These are phyloP conservation scores for Masnerella sp. DNA, from an alignment of 2,888 invertebrate species.

Conservation along the genomic window DNA sequence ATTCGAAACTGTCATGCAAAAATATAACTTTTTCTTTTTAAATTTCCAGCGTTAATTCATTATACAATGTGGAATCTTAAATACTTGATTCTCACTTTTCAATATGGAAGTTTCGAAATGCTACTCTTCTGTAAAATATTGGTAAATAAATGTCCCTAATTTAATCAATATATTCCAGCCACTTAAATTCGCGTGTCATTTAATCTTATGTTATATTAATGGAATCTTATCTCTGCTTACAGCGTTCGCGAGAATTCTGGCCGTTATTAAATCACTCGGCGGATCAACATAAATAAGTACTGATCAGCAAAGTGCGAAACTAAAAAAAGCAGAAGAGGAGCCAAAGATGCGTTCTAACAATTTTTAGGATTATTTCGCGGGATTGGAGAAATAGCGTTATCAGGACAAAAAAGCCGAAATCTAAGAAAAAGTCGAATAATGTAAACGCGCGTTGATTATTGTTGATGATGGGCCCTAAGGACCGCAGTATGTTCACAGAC, in stretches of 20 bases:
- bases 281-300: constrained; percentile 36
- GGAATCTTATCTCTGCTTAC: too few relatives aligned
- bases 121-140: too few relatives aligned
- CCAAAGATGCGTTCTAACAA: constrained; percentile 77
- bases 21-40: too few relatives aligned
- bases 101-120: too few relatives aligned
- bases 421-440: constrained; percentile 27
- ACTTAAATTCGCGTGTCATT: too few relatives aligned
- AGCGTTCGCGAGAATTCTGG: constrained; percentile 76
- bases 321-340: constrained; percentile 68
- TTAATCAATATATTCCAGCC: too few relatives aligned
- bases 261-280: constrained; percentile 68
- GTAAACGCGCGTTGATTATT: constrained; percentile 28
- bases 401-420: constrained; percentile 19
- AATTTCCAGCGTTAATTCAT: too few relatives aligned
- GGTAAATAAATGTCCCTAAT: too few relatives aligned
- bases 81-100: too few relatives aligned
- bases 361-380: constrained; percentile 68
- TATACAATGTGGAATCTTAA: too few relatives aligned
- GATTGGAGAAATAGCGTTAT: constrained; percentile 46
- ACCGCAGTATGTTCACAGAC: constrained; percentile 23
- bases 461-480: constrained; percentile 5
- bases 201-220: too few relatives aligned
- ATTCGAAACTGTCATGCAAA: constrained; percentile 5
- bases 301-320: constrained; percentile 48